Conservation (phyloP, 1,140 invertebrate genomes). For the Drosophila jambulina region DNA sequence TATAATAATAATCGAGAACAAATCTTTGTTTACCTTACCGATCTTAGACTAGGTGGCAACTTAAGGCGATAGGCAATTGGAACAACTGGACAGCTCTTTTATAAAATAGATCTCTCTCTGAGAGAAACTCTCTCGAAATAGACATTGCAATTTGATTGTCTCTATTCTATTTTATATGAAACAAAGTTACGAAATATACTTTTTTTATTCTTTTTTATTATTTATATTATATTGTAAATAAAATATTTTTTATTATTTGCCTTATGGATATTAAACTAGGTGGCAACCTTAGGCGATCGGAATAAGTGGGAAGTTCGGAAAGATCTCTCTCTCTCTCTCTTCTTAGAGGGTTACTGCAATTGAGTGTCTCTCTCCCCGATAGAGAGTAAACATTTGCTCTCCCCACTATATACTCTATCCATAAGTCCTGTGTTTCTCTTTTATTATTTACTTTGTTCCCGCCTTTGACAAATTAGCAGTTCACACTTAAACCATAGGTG, state of each 20-base stretch:
- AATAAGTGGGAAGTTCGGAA: neutral
- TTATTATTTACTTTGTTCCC: conserved; percentile 11
- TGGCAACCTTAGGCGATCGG: neutral
- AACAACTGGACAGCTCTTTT: neutral
- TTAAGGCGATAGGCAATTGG: neutral
- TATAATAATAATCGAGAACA: too few relatives aligned
- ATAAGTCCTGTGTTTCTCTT: neutral
- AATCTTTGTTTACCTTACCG: too few relatives aligned
- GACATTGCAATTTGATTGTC: too few relatives aligned
- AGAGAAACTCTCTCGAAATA: too few relatives aligned
- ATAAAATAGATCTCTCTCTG: neutral
- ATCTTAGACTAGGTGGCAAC: too few relatives aligned
- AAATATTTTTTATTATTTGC: too few relatives aligned
- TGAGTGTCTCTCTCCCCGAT: neutral
- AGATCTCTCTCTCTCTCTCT: too few relatives aligned
- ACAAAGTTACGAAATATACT: too few relatives aligned
- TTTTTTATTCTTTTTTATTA: too few relatives aligned
- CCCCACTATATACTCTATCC: neutral
- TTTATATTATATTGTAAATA: too few relatives aligned
- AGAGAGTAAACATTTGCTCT: neutral
- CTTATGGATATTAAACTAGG: neutral
- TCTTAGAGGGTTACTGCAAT: too few relatives aligned
- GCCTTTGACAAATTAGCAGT: conserved; percentile 53
- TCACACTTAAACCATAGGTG: conserved; percentile 34
- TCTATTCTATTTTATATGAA: too few relatives aligned